Evolutionary conservation across 2,888 invertebrate species (phyloP).

Genomic region (Phalera bucephala): DNA sequence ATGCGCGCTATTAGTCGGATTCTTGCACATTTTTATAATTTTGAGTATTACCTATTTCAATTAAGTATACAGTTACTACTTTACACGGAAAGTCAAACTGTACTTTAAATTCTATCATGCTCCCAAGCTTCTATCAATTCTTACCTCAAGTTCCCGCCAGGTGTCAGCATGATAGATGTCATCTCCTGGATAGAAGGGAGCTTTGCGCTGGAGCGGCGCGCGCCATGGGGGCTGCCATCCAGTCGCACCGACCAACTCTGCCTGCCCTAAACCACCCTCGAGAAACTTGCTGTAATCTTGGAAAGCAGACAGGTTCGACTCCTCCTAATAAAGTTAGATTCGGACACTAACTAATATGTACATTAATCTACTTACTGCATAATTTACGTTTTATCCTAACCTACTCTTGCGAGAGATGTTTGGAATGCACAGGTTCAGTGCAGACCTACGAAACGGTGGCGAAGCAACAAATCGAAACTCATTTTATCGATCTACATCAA

Average conservation of each 20-base stretch:
- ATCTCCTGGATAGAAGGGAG: conserved; percentile 81
- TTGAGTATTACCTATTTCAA: too few species aligned
- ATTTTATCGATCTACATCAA: too few species aligned
- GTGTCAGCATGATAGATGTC: conserved; percentile 78
- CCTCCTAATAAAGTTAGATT: conserved; percentile 51
- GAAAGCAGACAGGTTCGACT: conserved; percentile 73
- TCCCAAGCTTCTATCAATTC: too few species aligned
- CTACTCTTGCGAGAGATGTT: not conserved
- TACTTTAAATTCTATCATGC: too few species aligned
- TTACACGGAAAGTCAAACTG: too few species aligned
- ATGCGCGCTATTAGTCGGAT: too few species aligned
- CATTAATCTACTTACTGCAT: not conserved
- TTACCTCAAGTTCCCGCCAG: conserved; percentile 76
- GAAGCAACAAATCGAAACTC: too few species aligned
- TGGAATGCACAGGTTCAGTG: not conserved
- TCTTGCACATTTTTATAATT: too few species aligned
- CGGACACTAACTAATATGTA: not conserved
- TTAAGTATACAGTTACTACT: too few species aligned
- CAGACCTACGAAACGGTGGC: too few species aligned
- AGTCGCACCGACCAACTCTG: conserved; percentile 79
- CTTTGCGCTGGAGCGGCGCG: conserved; percentile 82
- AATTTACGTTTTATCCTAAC: not conserved
- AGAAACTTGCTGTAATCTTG: conserved; percentile 83
- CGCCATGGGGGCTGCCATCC: conserved; percentile 83
- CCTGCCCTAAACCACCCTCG: conserved; percentile 80